Conservation (phyloP, 2,113 vertebrate genomes). For the Pedetes capensis region DNA sequence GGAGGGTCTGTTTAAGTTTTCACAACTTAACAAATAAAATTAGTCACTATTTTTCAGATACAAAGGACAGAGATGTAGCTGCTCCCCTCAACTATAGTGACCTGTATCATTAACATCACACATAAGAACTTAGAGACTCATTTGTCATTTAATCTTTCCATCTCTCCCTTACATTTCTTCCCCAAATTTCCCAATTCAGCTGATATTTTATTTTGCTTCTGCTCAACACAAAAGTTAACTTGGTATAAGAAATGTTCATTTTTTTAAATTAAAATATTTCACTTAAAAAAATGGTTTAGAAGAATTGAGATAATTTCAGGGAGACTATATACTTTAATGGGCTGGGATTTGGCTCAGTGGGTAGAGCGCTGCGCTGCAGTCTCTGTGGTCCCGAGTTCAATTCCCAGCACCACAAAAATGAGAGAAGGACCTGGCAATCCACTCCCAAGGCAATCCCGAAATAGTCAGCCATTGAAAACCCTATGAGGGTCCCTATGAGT, state of each 20-base stretch:
- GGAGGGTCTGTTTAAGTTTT: neutral
- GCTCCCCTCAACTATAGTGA: neutral
- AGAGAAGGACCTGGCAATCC: too few species aligned
- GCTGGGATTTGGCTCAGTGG: too few species aligned
- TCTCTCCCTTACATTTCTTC: constrained; percentile 16
- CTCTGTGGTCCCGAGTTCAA: too few species aligned
- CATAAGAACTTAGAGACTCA: neutral
- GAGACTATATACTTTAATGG: constrained; percentile 56
- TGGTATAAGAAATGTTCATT: constrained; percentile 46
- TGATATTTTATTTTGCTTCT: constrained; percentile 55
- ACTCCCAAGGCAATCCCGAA: too few species aligned
- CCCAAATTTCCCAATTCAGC: constrained; percentile 22
- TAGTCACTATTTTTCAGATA: neutral
- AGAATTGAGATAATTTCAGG: constrained; percentile 24
- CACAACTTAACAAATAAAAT: neutral
- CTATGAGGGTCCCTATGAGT: too few species aligned
- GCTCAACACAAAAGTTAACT: constrained; percentile 54
- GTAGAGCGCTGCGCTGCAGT: too few species aligned
- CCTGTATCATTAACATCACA: neutral
- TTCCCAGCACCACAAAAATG: too few species aligned
- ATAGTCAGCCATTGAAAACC: too few species aligned
- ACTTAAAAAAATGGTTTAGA: constrained; percentile 50
- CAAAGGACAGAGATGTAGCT: neutral
- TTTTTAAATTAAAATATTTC: constrained; percentile 52
- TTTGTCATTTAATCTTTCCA: constrained; percentile 38